Evolutionary conservation across 2,888 invertebrate species (phyloP), one percentile per base, ranked within the genome.

Genomic region (Prosopocoilus inquinatus): DNA sequence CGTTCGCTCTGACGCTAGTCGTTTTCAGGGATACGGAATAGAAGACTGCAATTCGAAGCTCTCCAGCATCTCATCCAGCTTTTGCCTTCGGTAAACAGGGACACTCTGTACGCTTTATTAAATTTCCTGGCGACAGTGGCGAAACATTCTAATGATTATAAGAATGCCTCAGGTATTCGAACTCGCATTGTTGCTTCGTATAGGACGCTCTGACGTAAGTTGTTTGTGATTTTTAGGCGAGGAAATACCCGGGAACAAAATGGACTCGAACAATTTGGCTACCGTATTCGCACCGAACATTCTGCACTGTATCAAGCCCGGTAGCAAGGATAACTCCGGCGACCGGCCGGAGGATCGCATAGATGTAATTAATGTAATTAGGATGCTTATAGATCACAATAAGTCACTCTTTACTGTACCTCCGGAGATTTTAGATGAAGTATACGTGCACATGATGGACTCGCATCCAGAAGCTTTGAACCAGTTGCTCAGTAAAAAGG

Each of bases 231-330:
- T 61, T 60, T 38, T 55, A 81, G 88, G 82, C 13, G 82, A 84
- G 64, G 75, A 78, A 69, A 60, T 86, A 45, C 76, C 84, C 9
- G 96, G 96, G 1, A 96, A 96, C 79, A 94, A 91, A 80, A 96
- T 96, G 96, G 93, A 95, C 75, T 87, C 91, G 43, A 89, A 87
- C 50, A 96, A 96, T 76, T 79, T 96, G 60, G 96, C 96, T 0
- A 96, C 94, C 0, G 85, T 96, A 36, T 94, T 96, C 76, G 96
- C 96, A 1, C 96, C 96, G 0, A 96, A 95, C 70, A 90, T 96
- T 67, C 82, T 96, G 51, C 93, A 94, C 70, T 86, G 85, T 69
- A 84, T 88, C 63, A 87, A 86, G 66, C 83, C 88, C 3, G 67
- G 75, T 43, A 67, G 61, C 3, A 76, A 75, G 59, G 76, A 77